Conservation (phyloP, 2,888 invertebrate species). For the Iselma pallidipennis region DNA sequence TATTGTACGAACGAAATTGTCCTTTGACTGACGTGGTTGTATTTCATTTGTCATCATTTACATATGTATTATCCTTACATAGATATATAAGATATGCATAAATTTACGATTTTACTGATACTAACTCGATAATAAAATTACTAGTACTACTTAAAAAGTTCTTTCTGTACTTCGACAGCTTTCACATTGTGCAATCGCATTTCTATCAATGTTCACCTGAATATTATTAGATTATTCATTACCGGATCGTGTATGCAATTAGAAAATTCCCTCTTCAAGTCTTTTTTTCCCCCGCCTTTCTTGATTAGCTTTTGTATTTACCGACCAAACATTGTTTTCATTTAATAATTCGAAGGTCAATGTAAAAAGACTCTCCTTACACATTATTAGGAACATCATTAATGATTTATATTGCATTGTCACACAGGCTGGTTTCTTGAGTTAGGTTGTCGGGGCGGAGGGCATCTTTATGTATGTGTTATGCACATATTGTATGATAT, state of each 20-base stretch:
- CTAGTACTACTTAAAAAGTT: no score
- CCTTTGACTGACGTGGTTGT: not conserved
- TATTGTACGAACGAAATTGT: not conserved
- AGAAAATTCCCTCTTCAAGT: no score
- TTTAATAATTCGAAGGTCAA: constrained; percentile 7
- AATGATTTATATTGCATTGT: constrained; percentile 24
- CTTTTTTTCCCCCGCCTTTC: no score
- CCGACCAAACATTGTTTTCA: constrained; percentile 13
- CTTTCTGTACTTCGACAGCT: no score
- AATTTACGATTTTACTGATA: no score
- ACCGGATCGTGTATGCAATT: no score
- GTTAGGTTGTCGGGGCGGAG: not conserved
- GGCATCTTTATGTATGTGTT: not conserved
- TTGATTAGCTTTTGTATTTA: constrained; percentile 1
- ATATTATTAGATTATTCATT: no score
- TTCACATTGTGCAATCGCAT: no score
- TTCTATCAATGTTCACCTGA: no score
- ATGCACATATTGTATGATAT: not conserved
- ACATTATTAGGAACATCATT: constrained; percentile 18
- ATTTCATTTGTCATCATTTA: not conserved
- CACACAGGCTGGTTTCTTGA: constrained; percentile 8
- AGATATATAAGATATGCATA: not conserved
- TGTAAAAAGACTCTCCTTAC: not conserved
- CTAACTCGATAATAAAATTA: no score
- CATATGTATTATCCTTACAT: not conserved